Evolutionary conservation across 2,113 vertebrate species (phyloP).

Genomic region (Lynx canadensis): DNA sequence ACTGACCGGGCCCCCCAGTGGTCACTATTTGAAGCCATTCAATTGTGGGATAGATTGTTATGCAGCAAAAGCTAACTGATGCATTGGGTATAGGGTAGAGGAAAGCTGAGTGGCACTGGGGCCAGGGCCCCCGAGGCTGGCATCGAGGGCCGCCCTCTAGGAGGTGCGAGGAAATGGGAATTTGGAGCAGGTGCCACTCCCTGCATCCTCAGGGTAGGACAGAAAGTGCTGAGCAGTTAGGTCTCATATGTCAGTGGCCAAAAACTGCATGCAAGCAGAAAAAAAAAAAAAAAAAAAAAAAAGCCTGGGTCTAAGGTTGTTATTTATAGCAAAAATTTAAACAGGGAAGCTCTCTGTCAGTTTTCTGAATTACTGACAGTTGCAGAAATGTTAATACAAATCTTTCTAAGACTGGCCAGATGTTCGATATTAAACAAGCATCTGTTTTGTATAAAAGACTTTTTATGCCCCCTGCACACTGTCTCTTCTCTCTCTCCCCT

Average conservation of each 20-base stretch:
- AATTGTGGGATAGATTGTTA: background rate
- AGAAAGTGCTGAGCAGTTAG: constrained; percentile 71
- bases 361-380: constrained; percentile 84
- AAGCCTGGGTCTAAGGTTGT: constrained; percentile 67
- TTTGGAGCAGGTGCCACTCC: background rate
- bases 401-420: constrained; percentile 84
- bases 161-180: background rate
- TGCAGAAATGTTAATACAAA: constrained; percentile 85
- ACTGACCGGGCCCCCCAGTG: no score
- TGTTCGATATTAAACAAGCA: constrained; percentile 87
- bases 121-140: background rate
- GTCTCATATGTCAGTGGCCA: constrained; percentile 71
- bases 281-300: constrained; percentile 69
- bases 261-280: constrained; percentile 78
- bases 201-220: constrained; percentile 39
- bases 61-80: background rate
- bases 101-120: background rate
- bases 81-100: background rate
- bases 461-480: constrained; percentile 55
- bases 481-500: constrained; percentile 47
- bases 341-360: constrained; percentile 79
- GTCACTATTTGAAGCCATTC: background rate
- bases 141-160: background rate
- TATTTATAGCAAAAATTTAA: constrained; percentile 85
- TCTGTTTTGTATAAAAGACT: constrained; percentile 84